Base-by-base conservation (phyloP, 2,113 vertebrate species). In the Hypocryptadius cinnamomeus region DNA sequence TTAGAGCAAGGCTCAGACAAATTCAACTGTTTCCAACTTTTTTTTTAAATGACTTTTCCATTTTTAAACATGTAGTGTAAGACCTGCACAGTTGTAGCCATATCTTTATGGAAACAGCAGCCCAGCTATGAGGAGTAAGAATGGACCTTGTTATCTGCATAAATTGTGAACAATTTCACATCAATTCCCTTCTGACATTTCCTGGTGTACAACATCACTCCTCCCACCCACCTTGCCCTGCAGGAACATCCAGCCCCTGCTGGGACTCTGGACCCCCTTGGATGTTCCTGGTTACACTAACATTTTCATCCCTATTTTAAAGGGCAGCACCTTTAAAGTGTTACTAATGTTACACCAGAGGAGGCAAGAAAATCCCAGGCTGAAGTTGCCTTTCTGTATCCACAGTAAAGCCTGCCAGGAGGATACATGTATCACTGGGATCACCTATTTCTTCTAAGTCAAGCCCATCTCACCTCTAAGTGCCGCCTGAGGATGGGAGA, bases 401-500 rank as follows among this genome's bases (percentile, higher is more conserved):
- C 22, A 15, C 81, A 35, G 1, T 5, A 57, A 42, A 50, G 35
- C 18, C 21, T 25, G 5, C 50, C 37, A 35, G 61, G 24, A 2
- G 13, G 80, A 10, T 13, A 54, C 1, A 0, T 6, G 3, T 30
- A 59, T 50, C n/a, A 6, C 33, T 6, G 50, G 4, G 10, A 71
- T 33, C 56, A 13, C 1, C 0, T 5, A 9, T 53, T 87, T 65
- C 81, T 37, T 24, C 54, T 10, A 4, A 28, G 3, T 14, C 59
- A 15, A 77, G 7, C 18, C 15, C 56, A 20, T 13, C 19, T 33
- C 17, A 30, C 76, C 79, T 30, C 15, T 2, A 17, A 19, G 31
- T 1, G 37, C 31, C 54, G 1, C 0, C 1, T 31, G 16, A 74
- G 31, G 14, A 11, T 44, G 35, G 18, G 5, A 51, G 13, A 45